phyloP scores from a whole-genome alignment of 2,888 invertebrate species.

The Ametastegia equiseti region DNA sequence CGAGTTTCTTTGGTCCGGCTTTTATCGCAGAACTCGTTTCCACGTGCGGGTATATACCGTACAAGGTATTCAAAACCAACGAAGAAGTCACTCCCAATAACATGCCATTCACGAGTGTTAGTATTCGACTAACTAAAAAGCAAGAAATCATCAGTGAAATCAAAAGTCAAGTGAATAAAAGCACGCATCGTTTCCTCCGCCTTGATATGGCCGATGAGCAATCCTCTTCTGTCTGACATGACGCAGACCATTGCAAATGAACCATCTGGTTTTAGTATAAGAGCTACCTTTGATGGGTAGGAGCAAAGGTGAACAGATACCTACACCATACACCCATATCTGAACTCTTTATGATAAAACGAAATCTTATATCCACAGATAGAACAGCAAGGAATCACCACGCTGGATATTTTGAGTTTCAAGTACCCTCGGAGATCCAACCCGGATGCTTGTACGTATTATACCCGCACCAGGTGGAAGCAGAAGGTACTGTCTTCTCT shows the following conservation, averaged over 20 bases:
- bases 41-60: neutral
- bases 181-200: neutral
- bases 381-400: neutral
- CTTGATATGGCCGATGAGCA: neutral
- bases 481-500: conserved; percentile 19
- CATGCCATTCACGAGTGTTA: neutral
- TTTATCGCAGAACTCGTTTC: neutral
- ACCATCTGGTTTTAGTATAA: conserved; percentile 20
- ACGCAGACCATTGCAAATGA: neutral
- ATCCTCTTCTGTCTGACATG: conserved; percentile 23
- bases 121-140: neutral
- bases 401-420: conserved; percentile 17
- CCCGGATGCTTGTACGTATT: conserved; percentile 24
- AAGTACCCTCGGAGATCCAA: conserved; percentile 15
- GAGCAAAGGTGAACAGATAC: conserved; percentile 24
- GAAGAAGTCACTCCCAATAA: neutral
- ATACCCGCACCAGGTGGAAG: conserved; percentile 34
- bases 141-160: neutral
- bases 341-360: conserved; percentile 14
- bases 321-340: neutral
- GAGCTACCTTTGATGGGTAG: neutral
- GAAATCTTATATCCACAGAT: neutral
- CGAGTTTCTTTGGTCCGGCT: neutral
- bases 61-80: too few relatives aligned
- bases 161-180: neutral